Conservation (phyloP, 2,797 vertebrate species). For the Acrossocheilus fasciatus region DNA sequence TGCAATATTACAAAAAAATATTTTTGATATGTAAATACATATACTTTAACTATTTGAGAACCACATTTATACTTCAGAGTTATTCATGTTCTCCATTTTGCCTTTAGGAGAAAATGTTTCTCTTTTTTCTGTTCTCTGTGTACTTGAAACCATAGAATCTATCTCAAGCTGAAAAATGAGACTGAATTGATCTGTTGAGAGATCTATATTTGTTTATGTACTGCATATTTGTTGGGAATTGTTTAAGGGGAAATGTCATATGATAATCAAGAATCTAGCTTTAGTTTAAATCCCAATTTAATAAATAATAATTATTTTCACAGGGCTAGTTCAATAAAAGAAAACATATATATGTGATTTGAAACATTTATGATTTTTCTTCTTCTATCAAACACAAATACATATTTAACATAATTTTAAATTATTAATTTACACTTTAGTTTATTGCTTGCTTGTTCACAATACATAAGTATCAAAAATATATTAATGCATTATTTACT, state of each 20-base stretch:
- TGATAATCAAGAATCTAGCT: background rate
- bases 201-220: background rate
- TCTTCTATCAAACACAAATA: background rate
- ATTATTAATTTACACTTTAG: background rate
- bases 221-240: background rate
- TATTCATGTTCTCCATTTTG: slow-evolving; percentile 2
- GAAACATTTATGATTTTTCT: background rate
- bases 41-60: background rate
- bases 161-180: background rate
- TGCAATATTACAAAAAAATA: background rate
- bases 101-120: background rate
- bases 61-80: background rate
- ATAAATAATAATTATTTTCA: background rate
- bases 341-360: background rate
- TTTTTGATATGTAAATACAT: background rate
- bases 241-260: background rate
- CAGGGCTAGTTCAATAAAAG: background rate
- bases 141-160: slow-evolving; percentile 9
- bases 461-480: background rate
- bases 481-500: no score
- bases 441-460: background rate
- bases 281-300: background rate
- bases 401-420: background rate
- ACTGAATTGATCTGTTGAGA: slow-evolving; percentile 23
- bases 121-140: background rate